A percentile compares a stretch with the other conserved stretches of the same genome.
Conservation (phyloP, 2,888 invertebrate genomes). For the Desoria tigrina region DNA sequence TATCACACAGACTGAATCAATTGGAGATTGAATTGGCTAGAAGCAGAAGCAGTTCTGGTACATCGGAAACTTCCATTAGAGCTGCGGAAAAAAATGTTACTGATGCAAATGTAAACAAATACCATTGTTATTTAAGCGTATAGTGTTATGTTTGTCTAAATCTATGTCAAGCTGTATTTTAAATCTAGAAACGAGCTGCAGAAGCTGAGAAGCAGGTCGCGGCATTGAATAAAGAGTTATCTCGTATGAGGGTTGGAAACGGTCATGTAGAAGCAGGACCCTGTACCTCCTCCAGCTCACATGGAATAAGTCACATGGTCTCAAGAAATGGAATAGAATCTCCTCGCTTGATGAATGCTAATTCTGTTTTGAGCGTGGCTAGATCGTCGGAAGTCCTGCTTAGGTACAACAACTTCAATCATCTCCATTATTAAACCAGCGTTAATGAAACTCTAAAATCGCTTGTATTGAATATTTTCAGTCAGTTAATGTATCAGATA, state of each 20-base stretch:
- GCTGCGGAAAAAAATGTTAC: constrained; percentile 35
- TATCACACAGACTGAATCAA: constrained; percentile 42
- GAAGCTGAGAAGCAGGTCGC: constrained; percentile 64
- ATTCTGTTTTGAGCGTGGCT: constrained; percentile 26
- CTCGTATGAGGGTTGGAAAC: constrained; percentile 6
- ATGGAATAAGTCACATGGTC: background rate
- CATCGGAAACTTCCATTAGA: constrained; percentile 34
- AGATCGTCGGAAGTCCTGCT: constrained; percentile 34
- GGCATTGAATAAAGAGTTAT: background rate
- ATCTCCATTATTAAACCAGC: too few species aligned
- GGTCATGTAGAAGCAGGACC: constrained; percentile 4
- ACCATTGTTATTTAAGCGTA: too few species aligned
- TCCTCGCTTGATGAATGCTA: constrained; percentile 13
- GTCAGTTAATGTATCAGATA: constrained; percentile 35
- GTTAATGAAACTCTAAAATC: background rate
- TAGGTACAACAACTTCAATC: constrained; percentile 22
- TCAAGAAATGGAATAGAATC: constrained; percentile 17
- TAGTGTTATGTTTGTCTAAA: too few species aligned
- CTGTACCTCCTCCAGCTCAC: background rate
- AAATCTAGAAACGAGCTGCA: constrained; percentile 64
- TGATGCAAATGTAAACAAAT: constrained; percentile 26
- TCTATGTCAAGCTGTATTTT: too few species aligned
- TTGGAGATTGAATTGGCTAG: constrained; percentile 42
- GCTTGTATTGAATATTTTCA: constrained; percentile 8
- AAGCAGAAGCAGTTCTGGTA: constrained; percentile 34